Evolutionary conservation across 2,113 vertebrate genomes (phyloP).

Genomic region (Stigmatopora argus): DNA sequence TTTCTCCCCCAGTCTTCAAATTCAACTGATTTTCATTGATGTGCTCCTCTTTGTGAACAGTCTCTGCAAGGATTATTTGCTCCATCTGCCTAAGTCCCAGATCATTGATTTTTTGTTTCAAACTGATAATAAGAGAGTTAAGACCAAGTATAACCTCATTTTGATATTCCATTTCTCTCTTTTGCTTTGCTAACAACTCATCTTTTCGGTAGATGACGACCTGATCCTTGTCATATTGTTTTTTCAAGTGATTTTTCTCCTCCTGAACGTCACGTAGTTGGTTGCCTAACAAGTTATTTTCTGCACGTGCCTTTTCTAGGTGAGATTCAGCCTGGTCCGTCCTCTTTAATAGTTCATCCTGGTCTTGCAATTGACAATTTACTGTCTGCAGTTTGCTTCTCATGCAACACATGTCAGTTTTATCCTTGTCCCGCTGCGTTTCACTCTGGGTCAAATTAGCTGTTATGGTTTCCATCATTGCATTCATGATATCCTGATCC

Average conservation of each 20-base stretch:
- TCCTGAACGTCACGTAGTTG: not conserved
- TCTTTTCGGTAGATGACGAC: not conserved
- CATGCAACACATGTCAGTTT: not conserved
- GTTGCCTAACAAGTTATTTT: not conserved
- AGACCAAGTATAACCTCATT: not conserved
- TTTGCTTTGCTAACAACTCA: not conserved
- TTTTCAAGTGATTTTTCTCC: not conserved
- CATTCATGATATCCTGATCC: not conserved
- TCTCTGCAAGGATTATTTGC: not conserved
- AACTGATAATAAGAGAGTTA: not conserved
- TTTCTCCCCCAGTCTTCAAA: not conserved
- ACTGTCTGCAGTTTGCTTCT: not conserved
- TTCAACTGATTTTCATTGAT: not conserved
- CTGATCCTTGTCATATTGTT: not conserved
- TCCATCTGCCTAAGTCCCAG: not conserved
- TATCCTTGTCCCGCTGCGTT: not conserved
- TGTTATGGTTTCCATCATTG: not conserved
- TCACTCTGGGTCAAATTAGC: not conserved
- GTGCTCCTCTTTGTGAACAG: not conserved
- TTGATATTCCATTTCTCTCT: not conserved
- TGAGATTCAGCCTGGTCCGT: not conserved
- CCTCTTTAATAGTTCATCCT: not conserved
- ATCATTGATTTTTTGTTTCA: constrained; percentile 3
- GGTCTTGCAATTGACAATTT: not conserved
- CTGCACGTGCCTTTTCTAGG: not conserved